Base-by-base conservation (phyloP, 2,113 vertebrate species). In the Aplodontia rufa region DNA sequence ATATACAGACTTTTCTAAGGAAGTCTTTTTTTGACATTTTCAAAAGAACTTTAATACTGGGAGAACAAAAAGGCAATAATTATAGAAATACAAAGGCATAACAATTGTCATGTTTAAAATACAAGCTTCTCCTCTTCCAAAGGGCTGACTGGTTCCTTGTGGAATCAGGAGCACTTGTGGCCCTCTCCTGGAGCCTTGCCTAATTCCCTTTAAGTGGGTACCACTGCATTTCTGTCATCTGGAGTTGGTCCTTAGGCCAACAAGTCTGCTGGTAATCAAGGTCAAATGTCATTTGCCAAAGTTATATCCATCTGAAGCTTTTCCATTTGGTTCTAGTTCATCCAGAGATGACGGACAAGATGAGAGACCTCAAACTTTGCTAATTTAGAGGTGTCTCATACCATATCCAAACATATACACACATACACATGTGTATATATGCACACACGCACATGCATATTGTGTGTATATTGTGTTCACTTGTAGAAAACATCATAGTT, bases 31-130 rank as follows among this genome's bases (percentile, higher is more conserved):
- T n/a, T 97, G 97, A 97, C 91, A 96, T 97, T 97, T 97, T 96
- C 91, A 90, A 95, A 96, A 86, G 82, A 93, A 93, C 86, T 40
- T 96, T 58, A 95, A 86, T 69, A 66, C 76, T 91, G 91, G 30
- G 86, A 92, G 93, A 96, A 96, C 93, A 95, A 91, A 97, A 96
- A 96, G 96, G 89, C 83, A 96, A 83, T 97, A 94, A 97, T 97
- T 97, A 95, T 19, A 75, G 72, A 93, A 96, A 96, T 91, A 94
- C 45, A 95, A 97, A 90, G 74, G 30, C 72, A 22, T 91, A 78
- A 45, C 64, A 55, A 68, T 93, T 95, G 82, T 96, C 86, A 86
- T 55, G 20, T 96, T 86, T 86, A 58, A 97, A 95, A 96, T 60
- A 74, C 45, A 86, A 83, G 35, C 58, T 64, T 92, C 5, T 37